Evolutionary conservation across 1,140 invertebrate species (phyloP), one percentile per base, ranked within the genome.

Genomic region (Thaumatotibia leucotreta): DNA sequence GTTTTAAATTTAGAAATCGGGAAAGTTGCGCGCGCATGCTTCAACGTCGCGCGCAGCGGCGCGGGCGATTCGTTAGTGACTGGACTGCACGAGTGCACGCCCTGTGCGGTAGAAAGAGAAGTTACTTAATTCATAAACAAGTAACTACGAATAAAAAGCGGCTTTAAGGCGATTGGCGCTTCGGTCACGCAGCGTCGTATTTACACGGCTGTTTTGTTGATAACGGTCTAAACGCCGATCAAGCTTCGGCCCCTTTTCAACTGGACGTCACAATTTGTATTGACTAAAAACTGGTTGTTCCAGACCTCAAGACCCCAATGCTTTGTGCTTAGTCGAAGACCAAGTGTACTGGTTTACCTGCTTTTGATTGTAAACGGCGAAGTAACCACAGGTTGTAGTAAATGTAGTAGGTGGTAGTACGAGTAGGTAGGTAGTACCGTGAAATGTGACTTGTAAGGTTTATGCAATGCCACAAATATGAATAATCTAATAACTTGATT

Each of bases 401-500:
- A n/a, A n/a, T n/a, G n/a, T n/a, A n/a, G n/a, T n/a, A n/a, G n/a
- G n/a, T n/a, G 14, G 35, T 17, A 33, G 67, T 69, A 74, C 64
- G 61, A 68, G 68, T 75, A 76, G 73, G 70, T 75, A 77, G 74
- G 76, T 24, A 72, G 69, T 70, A 75, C 69, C 74, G n/a, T 10
- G 52, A 58, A 74, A 63, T 45, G 35, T 14, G 76, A 85, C 83
- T 83, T 80, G 82, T 85, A 84, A 82, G 65, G 67, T 77, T 69
- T 73, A 70, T 69, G 70, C 69, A 69, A 70, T 74, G 77, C 76
- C 73, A 69, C 72, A 74, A 64, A 77, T 72, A 70, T 54, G 24
- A 58, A 58, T 24, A 58, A 27, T 65, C 65, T 72, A 68, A 70
- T 75, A 74, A 76, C 69, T 67, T 80, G 74, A 76, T 71, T 77